Evolutionary conservation across 2,888 invertebrate genomes (phyloP), one percentile per base, ranked within the genome.

Genomic region (Tetragonula carbonaria): DNA sequence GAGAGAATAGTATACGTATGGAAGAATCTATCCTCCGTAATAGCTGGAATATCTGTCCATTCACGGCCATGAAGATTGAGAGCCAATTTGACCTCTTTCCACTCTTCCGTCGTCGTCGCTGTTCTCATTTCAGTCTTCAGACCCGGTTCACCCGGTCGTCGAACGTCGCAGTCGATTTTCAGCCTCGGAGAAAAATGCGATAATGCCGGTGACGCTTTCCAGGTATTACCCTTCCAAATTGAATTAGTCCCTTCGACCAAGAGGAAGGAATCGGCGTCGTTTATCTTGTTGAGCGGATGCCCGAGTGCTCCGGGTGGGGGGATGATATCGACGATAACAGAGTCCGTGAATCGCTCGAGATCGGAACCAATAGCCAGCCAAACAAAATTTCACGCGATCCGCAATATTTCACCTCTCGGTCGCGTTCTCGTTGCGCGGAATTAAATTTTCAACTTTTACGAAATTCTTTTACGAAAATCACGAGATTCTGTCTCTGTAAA

Each of bases 211-310:
- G 75, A 82, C 85, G 72, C 82, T 76, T 85, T 78, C 85, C 80
- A 75, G 85, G 71, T 80, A 85, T 87, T 85, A 87, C 85, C 80
- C 76, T 82, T 53, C 87, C 57, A 80, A 87, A 87, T 87, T 85
- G 82, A 87, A 87, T 87, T 82, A 87, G 76, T 28, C 65, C 67
- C 75, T 21, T 81, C 81, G 84, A 23, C 57, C 77, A 68, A 55
- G 68, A 68, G 63, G 72, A 72, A 79, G 73, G 55, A 77, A 87
- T 82, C 74, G 74, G 67, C 38, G 51, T 78, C 87, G 75, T 84
- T 87, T 79, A 87, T 87, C 87, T 84, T 79, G 77, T 81, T 82
- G 74, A 71, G 28, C 51, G 68, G 80, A 71, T 53, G 72, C 33
- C 45, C 50, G 71, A 65, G 21, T 76, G 74, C 72, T 53, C 16